phyloP scores from a whole-genome alignment of 1,140 invertebrate genomes.

The Diorhabda sublineata region DNA sequence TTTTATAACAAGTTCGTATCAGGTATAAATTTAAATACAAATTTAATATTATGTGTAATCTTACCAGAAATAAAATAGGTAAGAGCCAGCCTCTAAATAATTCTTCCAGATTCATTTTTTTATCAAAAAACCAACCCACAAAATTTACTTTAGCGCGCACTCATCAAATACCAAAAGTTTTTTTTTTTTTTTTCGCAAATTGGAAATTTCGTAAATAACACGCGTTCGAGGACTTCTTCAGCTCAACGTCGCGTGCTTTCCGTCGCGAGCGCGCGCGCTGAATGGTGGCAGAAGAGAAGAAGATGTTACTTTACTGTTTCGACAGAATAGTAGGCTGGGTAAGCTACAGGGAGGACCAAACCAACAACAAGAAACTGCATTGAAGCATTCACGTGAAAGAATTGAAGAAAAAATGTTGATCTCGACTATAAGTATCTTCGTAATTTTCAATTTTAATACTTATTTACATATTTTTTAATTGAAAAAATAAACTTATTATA shows the following conservation, averaged over 20 bases:
- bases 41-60: neutral
- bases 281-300: slow-evolving; percentile 10
- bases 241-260: slow-evolving; percentile 1
- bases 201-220: slow-evolving; percentile 1
- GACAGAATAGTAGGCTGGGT: slow-evolving; percentile 7
- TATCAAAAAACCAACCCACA: neutral
- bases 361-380: neutral
- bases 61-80: slow-evolving; percentile 7
- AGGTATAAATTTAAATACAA: no score
- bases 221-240: slow-evolving; percentile 12
- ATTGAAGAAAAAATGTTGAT: no score
- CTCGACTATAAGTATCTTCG: no score
- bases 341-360: slow-evolving; percentile 15
- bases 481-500: no score
- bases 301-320: slow-evolving; percentile 12
- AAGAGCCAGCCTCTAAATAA: slow-evolving; percentile 6
- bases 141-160: neutral
- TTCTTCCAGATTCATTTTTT: slow-evolving; percentile 6
- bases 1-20: no score
- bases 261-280: slow-evolving; percentile 12
- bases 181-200: neutral
- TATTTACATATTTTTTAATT: no score
- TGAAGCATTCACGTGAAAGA: no score
- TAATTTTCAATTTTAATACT: no score
- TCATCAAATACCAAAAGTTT: slow-evolving; percentile 8